Base-by-base conservation (phyloP, 2,113 vertebrate species). In the Macaca mulatta region DNA sequence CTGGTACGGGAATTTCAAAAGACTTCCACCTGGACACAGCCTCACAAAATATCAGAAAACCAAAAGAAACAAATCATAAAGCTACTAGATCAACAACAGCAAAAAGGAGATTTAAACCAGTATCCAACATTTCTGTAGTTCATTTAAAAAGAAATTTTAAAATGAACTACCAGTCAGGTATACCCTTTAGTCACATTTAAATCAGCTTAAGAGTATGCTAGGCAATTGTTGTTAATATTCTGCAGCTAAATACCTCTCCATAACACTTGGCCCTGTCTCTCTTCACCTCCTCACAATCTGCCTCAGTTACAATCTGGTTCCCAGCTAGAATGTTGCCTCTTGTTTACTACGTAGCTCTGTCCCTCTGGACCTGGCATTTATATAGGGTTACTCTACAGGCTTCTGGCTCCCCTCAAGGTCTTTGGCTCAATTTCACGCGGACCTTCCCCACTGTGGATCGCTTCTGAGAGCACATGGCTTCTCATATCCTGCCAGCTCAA, bases 361-460 rank as follows among this genome's bases (percentile, higher is more conserved):
- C 74, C 52, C 77, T 89, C 48, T 80, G 18, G 48, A 70, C 6
- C 69, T 96, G n/a, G 79, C 74, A 85, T 91, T 89, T 74, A 50
- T 55, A 32, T 43, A 30, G 50, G 18, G 64, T 79, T 92, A 70
- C 55, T 64, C 57, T 89, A 52, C 40, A 87, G 35, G 67, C 61
- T 52, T 6, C 64, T 83, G 74, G 48, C 85, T 80, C 35, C 77
- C 59, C 55, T 95, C 79, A 43, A 48, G 43, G 43, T 92, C 14
- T 89, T 70, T 95, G 89, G 61, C 90, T 92, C 27, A 45, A 0
- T 90, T 92, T 97, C 35, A 35, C 79, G 18, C n/a, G 84, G 91
- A 96, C 74, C n/a, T 93, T 97, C 79, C 38, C 52, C 6, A 72
- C 23, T 43, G 17, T 77, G n/a, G 61, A 67, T 93, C 45, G 30